Evolutionary conservation across 2,888 invertebrate genomes (phyloP).

Genomic region (Bruchidius siliquastri): DNA sequence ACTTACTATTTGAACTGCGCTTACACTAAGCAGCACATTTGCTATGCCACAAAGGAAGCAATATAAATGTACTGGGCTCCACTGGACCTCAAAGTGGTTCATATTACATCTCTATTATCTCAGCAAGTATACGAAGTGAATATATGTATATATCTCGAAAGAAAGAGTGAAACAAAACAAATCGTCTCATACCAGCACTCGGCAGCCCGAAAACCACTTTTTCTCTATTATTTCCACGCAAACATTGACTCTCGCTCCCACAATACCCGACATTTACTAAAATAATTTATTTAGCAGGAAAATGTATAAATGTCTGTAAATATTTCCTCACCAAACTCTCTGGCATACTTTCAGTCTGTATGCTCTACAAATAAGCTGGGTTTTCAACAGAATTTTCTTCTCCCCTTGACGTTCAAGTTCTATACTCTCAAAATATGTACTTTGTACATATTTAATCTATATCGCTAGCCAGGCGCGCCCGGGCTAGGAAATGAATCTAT

Average conservation of each 20-base stretch:
- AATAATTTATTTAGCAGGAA: constrained; percentile 51
- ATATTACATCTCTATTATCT: background rate
- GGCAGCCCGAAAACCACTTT: background rate
- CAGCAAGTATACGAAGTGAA: background rate
- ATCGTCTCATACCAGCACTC: background rate
- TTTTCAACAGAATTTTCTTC: constrained; percentile 43
- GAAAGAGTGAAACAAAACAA: background rate
- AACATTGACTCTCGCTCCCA: constrained; percentile 47
- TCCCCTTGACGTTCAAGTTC: constrained; percentile 32
- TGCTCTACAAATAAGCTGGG: constrained; percentile 25
- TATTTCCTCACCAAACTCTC: constrained; percentile 49
- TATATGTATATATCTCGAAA: background rate
- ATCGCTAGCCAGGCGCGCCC: constrained; percentile 24
- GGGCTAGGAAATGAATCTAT: background rate
- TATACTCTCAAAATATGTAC: constrained; percentile 43
- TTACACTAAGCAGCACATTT: no score
- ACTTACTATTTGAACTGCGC: no score
- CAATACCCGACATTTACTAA: constrained; percentile 48
- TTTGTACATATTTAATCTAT: constrained; percentile 42
- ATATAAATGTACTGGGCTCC: no score
- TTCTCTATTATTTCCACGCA: constrained; percentile 19
- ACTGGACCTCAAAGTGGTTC: background rate
- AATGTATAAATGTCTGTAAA: constrained; percentile 51
- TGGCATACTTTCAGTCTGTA: constrained; percentile 42
- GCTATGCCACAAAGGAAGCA: no score